Evolutionary conservation across 2,888 invertebrate genomes (phyloP).

Genomic region (Synergus gifuensis): DNA sequence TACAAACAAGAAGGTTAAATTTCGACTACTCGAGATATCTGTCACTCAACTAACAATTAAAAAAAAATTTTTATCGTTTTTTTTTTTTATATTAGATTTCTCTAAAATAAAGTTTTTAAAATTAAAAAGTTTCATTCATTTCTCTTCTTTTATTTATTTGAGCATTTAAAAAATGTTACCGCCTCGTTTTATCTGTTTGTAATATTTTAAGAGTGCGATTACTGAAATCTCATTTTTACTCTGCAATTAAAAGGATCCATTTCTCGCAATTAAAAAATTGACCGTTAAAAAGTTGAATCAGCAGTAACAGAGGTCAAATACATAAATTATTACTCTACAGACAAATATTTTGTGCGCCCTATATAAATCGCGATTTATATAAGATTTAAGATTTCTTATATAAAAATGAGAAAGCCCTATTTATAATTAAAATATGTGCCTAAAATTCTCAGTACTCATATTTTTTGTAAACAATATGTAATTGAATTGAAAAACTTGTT

Average conservation of each 20-base stretch:
- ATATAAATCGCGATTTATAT: too few relatives aligned
- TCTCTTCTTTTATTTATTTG: not conserved
- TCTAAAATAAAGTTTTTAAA: not conserved
- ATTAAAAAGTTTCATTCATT: not conserved
- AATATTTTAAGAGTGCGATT: conserved; percentile 44
- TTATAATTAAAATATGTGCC: too few relatives aligned
- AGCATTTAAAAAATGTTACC: not conserved
- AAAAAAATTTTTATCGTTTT: not conserved
- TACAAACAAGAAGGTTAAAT: not conserved
- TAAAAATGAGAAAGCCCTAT: not conserved
- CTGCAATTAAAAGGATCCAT: not conserved
- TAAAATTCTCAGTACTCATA: not conserved
- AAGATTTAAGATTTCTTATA: not conserved
- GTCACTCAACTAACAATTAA: not conserved
- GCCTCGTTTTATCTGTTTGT: not conserved
- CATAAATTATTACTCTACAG: not conserved
- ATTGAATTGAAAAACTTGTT: not conserved
- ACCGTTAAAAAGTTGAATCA: conserved; percentile 32
- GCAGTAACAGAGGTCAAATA: conserved; percentile 27
- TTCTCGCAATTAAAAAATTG: not conserved
- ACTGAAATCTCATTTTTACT: conserved; percentile 2
- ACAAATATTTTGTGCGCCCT: not conserved
- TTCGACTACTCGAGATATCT: not conserved
- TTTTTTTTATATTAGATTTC: not conserved
- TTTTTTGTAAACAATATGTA: not conserved